Evolutionary conservation across 2,888 invertebrate genomes (phyloP).

Genomic region (Apotomis betuletana): DNA sequence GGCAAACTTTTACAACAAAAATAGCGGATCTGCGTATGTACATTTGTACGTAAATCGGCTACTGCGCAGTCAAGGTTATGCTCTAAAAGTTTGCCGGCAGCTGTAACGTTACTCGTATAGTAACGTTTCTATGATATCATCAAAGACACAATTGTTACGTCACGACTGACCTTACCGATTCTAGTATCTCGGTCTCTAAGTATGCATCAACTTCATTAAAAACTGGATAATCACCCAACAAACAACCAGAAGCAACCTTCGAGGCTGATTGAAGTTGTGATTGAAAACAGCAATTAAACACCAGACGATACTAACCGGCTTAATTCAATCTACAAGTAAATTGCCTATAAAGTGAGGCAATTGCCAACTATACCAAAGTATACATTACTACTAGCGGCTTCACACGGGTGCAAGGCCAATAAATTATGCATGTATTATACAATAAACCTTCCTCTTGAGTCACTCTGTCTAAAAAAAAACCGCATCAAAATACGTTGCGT

Average conservation of each 20-base stretch:
- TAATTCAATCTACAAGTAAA: conserved; percentile 7
- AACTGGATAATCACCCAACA: not conserved
- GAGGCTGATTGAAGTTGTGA: not conserved
- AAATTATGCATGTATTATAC: too few species aligned
- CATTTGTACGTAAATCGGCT: too few species aligned
- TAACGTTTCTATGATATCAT: not conserved
- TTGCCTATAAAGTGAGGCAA: not conserved
- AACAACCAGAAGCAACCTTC: not conserved
- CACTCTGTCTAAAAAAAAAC: too few species aligned
- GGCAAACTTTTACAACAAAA: too few species aligned
- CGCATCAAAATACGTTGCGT: too few species aligned
- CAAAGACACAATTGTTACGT: not conserved
- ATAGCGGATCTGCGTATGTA: too few species aligned
- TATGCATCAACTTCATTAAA: conserved; percentile 6
- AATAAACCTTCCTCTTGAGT: too few species aligned
- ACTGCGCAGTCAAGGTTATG: too few species aligned
- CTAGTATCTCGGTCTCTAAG: not conserved
- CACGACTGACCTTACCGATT: not conserved
- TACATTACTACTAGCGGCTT: too few species aligned
- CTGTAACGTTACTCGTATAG: too few species aligned
- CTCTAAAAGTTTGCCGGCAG: too few species aligned
- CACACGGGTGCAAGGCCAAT: too few species aligned
- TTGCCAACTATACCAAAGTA: not conserved
- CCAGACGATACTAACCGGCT: conserved; percentile 4
- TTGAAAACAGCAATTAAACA: conserved; percentile 3